Percentiles rank a stretch among this genome's conserved stretches.
phyloP scores from a whole-genome alignment of 2,113 vertebrate genomes.

The Hepsetus odoe region DNA sequence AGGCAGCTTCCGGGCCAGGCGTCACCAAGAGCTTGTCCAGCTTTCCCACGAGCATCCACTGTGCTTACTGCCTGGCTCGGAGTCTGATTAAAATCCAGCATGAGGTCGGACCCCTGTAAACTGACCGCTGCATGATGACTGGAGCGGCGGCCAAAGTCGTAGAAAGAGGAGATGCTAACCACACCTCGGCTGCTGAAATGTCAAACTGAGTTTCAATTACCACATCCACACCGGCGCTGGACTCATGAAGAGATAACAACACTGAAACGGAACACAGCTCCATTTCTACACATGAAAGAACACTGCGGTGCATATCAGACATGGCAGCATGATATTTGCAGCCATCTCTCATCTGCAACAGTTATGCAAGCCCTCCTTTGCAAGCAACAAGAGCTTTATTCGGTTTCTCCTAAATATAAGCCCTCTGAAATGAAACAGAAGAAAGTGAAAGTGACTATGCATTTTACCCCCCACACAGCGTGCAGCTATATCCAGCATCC shows the following conservation, averaged over 20 bases:
- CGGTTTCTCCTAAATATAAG: no score
- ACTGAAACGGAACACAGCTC: background rate
- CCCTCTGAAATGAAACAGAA: no score
- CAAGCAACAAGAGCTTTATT: no score
- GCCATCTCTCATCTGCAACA: background rate
- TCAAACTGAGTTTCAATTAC: slow-evolving; percentile 35
- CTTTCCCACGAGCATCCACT: background rate
- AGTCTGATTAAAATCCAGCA: background rate
- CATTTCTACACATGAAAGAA: background rate
- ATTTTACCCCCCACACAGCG: no score
- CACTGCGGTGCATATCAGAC: background rate
- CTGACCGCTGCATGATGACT: background rate
- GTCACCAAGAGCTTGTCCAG: background rate
- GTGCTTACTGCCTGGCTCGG: background rate
- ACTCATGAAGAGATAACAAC: slow-evolving; percentile 1
- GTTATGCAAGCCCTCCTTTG: background rate
- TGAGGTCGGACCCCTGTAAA: background rate
- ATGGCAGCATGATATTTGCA: background rate
- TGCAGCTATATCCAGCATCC: no score
- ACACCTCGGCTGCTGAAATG: slow-evolving; percentile 22
- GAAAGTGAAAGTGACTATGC: no score
- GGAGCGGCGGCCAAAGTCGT: slow-evolving; percentile 8
- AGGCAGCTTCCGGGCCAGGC: background rate
- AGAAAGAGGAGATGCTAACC: slow-evolving; percentile 31
- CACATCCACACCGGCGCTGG: slow-evolving; percentile 13